phyloP scores from a whole-genome alignment of 35 echinoderm and acorn worm species.

The Lytechinus pictus region DNA sequence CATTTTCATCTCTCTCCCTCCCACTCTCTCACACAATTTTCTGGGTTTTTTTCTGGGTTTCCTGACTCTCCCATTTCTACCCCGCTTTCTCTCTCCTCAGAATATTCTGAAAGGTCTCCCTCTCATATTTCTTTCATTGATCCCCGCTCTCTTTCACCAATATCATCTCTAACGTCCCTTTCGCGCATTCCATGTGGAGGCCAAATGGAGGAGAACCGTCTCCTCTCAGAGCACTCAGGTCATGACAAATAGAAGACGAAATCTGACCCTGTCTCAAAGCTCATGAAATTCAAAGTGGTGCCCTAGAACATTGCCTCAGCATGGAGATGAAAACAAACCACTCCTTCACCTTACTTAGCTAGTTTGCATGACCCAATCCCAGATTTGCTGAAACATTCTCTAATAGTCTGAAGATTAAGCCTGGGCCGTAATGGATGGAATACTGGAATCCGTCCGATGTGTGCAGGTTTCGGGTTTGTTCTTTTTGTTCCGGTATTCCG shows the following conservation, averaged over 20 bases:
- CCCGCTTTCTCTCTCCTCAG: not conserved
- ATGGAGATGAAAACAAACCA: not conserved
- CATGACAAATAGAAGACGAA: not conserved
- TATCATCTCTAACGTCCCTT: no score
- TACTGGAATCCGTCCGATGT: no score
- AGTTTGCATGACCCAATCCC: no score
- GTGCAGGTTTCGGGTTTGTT: no score
- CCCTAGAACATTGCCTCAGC: not conserved
- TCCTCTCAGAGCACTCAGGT: not conserved
- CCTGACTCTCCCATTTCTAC: no score
- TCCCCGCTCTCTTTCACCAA: not conserved
- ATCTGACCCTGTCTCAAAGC: not conserved
- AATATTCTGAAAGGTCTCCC: not conserved
- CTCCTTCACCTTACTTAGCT: not conserved
- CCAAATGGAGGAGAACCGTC: constrained; percentile 30
- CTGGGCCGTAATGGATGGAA: no score
- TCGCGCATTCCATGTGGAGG: not conserved
- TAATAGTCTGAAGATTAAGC: no score
- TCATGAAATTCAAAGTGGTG: constrained; percentile 26
- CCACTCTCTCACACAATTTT: not conserved
- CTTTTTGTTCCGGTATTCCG: no score
- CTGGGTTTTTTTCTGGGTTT: no score
- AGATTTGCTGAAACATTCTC: no score
- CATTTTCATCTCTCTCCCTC: not conserved
- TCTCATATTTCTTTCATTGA: not conserved